Evolutionary conservation across 2,113 vertebrate genomes (phyloP).

Genomic region (Nesoenas mayeri): DNA sequence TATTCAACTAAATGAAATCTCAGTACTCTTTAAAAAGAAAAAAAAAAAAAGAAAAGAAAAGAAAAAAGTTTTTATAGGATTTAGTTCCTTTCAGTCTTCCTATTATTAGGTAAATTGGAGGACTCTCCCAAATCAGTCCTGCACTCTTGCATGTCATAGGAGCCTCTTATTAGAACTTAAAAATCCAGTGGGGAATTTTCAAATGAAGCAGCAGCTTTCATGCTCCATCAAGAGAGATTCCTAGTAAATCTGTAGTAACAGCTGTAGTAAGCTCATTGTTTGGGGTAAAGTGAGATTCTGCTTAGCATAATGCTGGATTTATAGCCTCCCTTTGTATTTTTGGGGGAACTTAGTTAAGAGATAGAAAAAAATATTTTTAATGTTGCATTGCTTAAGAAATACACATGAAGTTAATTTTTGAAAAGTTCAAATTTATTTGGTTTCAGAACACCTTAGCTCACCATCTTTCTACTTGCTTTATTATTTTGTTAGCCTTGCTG

Average conservation of each 20-base stretch:
- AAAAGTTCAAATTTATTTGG: neutral
- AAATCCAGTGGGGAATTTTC: neutral
- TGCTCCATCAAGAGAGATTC: neutral
- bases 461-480: neutral
- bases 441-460: neutral
- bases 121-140: neutral
- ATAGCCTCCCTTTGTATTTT: neutral
- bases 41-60: neutral
- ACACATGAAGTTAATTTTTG: neutral
- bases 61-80: neutral
- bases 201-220: neutral
- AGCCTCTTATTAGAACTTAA: neutral
- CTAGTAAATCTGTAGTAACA: neutral
- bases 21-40: neutral
- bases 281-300: neutral
- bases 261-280: neutral
- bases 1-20: conserved; percentile 35
- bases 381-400: neutral
- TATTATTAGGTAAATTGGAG: neutral
- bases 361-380: neutral
- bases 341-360: neutral
- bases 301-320: neutral
- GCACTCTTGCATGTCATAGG: neutral
- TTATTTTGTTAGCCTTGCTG: neutral
- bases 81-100: neutral